These are phyloP conservation scores for Myotis lucifugus DNA, from an alignment of 2,113 vertebrate species.

Conservation along the genomic window DNA sequence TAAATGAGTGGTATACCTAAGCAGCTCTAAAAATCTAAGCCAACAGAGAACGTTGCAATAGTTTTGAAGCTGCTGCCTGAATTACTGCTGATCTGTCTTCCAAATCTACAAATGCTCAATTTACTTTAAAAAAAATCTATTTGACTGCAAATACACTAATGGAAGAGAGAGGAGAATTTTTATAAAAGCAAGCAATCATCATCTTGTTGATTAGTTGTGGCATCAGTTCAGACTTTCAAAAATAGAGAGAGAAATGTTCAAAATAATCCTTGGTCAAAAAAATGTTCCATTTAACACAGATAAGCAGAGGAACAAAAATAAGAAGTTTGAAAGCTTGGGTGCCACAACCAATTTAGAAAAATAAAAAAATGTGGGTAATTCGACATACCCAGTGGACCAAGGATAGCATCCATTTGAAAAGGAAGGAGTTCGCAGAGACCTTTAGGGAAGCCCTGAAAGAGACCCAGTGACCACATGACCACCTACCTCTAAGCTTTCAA, in stretches of 20 bases:
- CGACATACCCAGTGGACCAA: neutral
- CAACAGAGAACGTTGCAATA: neutral
- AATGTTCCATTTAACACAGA: conserved; percentile 47
- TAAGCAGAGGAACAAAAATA: conserved; percentile 62
- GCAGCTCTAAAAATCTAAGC: conserved; percentile 16
- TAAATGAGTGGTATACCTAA: neutral
- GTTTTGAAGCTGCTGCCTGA: neutral
- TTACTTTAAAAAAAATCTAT: neutral
- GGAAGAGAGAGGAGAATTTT: conserved; percentile 8
- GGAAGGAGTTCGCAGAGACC: neutral
- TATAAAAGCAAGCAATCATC: conserved; percentile 17
- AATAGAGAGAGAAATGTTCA: conserved; percentile 50
- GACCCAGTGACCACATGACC: neutral
- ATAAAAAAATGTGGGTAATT: neutral
- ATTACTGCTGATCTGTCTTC: neutral
- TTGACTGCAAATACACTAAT: neutral
- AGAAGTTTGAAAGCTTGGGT: neutral
- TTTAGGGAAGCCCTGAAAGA: neutral
- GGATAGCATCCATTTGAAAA: conserved; percentile 10
- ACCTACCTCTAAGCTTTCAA: conserved; percentile 21
- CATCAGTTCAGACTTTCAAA: conserved; percentile 42
- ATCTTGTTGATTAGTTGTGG: neutral
- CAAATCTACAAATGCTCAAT: conserved; percentile 26
- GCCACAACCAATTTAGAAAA: neutral
- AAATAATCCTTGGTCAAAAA: conserved; percentile 61